Conservation (phyloP, 2,888 invertebrate species). For the Liopterus haemorrhoidalis region DNA sequence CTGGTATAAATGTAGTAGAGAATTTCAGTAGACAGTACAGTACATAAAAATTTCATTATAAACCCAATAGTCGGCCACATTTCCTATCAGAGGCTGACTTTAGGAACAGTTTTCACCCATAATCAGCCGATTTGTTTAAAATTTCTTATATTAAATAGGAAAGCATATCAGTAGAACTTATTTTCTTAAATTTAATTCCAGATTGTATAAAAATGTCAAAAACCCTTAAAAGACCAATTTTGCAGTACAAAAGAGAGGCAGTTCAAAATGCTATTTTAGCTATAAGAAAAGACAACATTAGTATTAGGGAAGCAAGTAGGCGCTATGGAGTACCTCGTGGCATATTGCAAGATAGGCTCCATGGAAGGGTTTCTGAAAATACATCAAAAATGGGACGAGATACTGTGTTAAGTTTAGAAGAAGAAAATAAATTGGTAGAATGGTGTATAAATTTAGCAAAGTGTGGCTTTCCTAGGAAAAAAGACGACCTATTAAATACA, state of each 20-base stretch:
- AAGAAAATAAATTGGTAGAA: slow-evolving; percentile 16
- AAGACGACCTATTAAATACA: slow-evolving; percentile 16
- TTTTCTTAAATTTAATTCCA: too few relatives aligned
- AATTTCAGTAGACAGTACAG: too few relatives aligned
- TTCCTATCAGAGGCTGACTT: too few relatives aligned
- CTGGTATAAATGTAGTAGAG: too few relatives aligned
- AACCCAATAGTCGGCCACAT: too few relatives aligned
- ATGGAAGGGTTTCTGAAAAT: slow-evolving; percentile 15
- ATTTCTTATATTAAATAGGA: too few relatives aligned
- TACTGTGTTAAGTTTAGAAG: slow-evolving; percentile 8
- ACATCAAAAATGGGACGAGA: slow-evolving; percentile 14
- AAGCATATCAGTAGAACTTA: too few relatives aligned
- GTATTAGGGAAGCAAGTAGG: slow-evolving; percentile 16
- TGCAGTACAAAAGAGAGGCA: slow-evolving; percentile 15
- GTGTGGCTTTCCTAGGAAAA: slow-evolving; percentile 19
- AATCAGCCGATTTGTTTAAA: too few relatives aligned
- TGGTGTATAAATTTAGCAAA: slow-evolving; percentile 19
- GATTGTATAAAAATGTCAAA: slow-evolving; percentile 8
- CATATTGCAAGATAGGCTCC: slow-evolving; percentile 19
- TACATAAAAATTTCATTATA: too few relatives aligned
- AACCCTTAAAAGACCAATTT: slow-evolving; percentile 11
- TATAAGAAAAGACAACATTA: slow-evolving; percentile 13
- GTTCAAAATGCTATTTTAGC: slow-evolving; percentile 11
- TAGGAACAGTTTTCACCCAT: too few relatives aligned
- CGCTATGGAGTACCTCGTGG: slow-evolving; percentile 17